Conservation (phyloP, 2,888 invertebrate species). For the Pecten maximus region DNA sequence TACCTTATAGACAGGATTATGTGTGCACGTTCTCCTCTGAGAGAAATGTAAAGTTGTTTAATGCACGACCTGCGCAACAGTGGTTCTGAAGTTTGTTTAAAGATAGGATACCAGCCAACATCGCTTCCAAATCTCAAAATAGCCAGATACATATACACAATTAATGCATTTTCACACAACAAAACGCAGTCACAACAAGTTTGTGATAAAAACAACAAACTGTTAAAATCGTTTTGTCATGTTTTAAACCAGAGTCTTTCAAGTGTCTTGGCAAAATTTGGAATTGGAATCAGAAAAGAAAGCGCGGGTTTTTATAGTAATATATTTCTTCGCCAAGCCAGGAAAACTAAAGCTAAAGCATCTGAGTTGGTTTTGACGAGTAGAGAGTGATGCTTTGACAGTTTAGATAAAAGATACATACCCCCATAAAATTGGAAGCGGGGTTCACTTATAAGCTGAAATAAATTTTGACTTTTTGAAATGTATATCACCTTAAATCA, state of each 20-base stretch:
- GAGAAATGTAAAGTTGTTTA: not conserved
- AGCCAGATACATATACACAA: not conserved
- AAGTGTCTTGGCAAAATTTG: not conserved
- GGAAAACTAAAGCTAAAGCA: not conserved
- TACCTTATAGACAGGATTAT: not conserved
- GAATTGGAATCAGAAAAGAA: not conserved
- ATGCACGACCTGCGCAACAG: not conserved
- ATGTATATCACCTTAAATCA: not conserved
- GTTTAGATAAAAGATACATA: conserved; percentile 24
- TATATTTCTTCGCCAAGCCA: not conserved
- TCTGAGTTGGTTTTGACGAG: not conserved
- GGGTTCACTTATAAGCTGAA: not conserved
- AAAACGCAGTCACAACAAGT: conserved; percentile 15
- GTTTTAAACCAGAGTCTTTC: not conserved
- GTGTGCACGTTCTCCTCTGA: not conserved
- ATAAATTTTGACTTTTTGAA: conserved; percentile 29
- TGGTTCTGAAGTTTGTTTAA: not conserved
- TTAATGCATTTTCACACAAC: not conserved
- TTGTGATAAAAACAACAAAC: not conserved
- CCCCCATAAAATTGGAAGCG: not conserved
- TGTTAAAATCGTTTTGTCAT: conserved; percentile 33
- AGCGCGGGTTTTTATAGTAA: not conserved
- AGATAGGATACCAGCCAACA: conserved; percentile 19
- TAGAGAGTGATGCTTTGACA: conserved; percentile 12
- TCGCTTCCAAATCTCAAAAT: not conserved